Evolutionary conservation across 2,797 vertebrate genomes (phyloP), one percentile per base, ranked within the genome.

Genomic region (Oreonectes daqikongensis): DNA sequence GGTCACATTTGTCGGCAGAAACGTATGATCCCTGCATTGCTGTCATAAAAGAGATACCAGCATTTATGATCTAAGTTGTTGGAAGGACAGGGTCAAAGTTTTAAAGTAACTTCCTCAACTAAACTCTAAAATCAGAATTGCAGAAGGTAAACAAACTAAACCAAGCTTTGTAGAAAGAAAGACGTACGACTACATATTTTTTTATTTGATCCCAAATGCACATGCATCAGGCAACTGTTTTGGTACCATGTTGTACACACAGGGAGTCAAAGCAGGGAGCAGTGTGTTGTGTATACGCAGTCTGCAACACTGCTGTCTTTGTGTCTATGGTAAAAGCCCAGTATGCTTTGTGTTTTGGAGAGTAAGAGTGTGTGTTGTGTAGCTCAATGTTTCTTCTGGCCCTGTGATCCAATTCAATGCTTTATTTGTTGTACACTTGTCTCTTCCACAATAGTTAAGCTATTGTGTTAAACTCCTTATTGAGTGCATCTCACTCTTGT

Each of bases 261-360:
- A 63, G 11, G 6, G 22, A 71, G 28, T 2, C 68, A 65, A 72
- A 78, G 50, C 18, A 65, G 50, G 72, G 38, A 48, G 14, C 11
- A 17, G 42, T 15, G 52, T 10, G 46, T n/a, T 42, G 46, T 42
- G 24, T 5, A 24, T 50, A 40, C 40, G 12, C 12, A 12, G 7
- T 69, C 46, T 53, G 20, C 17, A 70, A 90, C 88, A 91, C 77
- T 85, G 79, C 24, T 46, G 71, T 75, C 84, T 89, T 92, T 93
- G 90, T 91, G 79, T 32, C 57, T 42, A 71, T 32, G 80, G 84
- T 86, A 15, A 88, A 83, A 50, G 55, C 80, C 80, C 50, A 82
- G 69, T 69, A 83, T 85, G 68, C 85, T 85, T 82, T 48, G 57
- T 69, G 22, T 61, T 55, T 66, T 42, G 85, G 2, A 28, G n/a